Evolutionary conservation across 2,113 vertebrate genomes (phyloP), one percentile per base, ranked within the genome.

Genomic region (Semnornis frantzii): DNA sequence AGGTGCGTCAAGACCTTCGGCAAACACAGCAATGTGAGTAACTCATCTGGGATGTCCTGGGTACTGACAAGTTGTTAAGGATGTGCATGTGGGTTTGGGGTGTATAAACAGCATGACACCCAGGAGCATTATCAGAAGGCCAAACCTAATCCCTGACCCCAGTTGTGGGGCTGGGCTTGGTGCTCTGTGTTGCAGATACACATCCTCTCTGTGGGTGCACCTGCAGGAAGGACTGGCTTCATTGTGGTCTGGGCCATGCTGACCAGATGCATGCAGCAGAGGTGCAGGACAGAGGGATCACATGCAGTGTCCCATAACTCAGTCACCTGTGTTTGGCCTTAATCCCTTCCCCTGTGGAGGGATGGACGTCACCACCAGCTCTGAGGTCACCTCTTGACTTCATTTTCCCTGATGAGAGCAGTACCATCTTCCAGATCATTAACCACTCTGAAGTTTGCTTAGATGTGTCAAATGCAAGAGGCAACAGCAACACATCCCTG

Each of bases 21-120:
- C 62, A 37, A 77, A 54, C 24, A 92, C 23, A 28, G 9, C 39
- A 73, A 96, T 27, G 97, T 97, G 58, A 92, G 97, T 96, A 71
- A 85, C 75, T 68, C 6, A 55, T 91, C 64, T 66, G 73, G 24
- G 54, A 85, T 65, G 20, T n/a, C 27, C 42, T 71, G 31, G 25
- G 20, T 75, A 84, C 79, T 5, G 6, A 72, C 27, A 39, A 73
- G 33, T 27, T 18, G 11, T 31, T 48, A 63, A 52, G n/a, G 27
- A 81, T 89, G 76, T 82, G 8, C 54, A 12, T 9, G 5, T n/a
- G 30, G 10, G 30, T 84, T 92, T 81, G 5, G 25, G 13, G 10
- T 73, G 8, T 46, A 74, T 30, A 34, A 85, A 27, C 3, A 58
- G 31, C 8, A 19, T 55, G 24, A 64, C 4, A 39, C 12, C 8